Evolutionary conservation across 2,888 invertebrate species (phyloP).

Genomic region (Ceriagrion tenellum): DNA sequence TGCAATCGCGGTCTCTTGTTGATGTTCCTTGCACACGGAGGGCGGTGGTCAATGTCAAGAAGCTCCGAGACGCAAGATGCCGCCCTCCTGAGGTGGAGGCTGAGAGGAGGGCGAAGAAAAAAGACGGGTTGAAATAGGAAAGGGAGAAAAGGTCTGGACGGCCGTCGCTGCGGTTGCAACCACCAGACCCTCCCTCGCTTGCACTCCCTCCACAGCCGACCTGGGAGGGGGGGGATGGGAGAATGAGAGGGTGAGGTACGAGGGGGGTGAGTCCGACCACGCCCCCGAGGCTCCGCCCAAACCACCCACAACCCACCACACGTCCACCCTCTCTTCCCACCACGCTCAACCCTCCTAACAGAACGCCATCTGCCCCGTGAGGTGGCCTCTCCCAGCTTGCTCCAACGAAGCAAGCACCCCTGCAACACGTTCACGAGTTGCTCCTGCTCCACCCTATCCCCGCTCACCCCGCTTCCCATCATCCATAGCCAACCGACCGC

Average conservation of each 20-base stretch:
- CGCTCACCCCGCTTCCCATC: not conserved
- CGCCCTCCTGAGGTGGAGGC: not conserved
- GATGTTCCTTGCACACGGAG: not conserved
- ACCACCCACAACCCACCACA: constrained; percentile 24
- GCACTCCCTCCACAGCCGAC: not conserved
- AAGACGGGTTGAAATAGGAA: constrained; percentile 22
- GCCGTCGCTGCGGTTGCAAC: constrained; percentile 12
- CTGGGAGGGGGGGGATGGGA: not conserved
- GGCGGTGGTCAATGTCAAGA: not conserved
- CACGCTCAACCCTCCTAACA: not conserved
- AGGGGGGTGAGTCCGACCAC: constrained; percentile 8
- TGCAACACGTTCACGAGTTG: not conserved
- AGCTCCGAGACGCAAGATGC: not conserved
- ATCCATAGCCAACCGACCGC: not conserved
- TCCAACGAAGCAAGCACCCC: not conserved
- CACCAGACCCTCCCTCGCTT: not conserved
- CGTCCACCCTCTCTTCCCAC: not conserved
- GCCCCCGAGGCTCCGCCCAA: constrained; percentile 55
- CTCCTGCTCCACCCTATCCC: not conserved
- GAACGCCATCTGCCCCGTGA: constrained; percentile 43
- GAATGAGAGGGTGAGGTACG: too few relatives aligned
- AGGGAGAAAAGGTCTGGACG: constrained; percentile 35
- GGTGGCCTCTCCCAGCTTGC: not conserved
- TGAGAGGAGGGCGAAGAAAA: constrained; percentile 11
- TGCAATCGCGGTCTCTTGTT: not conserved